Conservation (phyloP, 2,888 invertebrate species). For the Netelia fuscicornis region DNA sequence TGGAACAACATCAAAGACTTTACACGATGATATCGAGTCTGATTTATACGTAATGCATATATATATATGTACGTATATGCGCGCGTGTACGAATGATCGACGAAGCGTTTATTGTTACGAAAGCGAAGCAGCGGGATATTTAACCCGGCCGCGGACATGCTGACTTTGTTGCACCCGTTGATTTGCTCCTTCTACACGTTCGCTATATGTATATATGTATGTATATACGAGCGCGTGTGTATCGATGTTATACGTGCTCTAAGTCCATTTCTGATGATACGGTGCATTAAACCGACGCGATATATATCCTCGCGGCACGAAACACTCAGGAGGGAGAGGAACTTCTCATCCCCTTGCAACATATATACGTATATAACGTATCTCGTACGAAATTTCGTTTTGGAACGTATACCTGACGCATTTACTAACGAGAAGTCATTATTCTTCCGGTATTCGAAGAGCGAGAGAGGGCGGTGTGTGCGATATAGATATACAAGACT, state of each 20-base stretch:
- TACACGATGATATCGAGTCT: constrained; percentile 6
- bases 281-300: constrained; percentile 38
- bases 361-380: neutral
- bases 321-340: neutral
- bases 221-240: neutral
- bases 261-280: constrained; percentile 46
- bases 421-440: constrained; percentile 66
- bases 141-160: constrained; percentile 49
- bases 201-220: constrained; percentile 9
- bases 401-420: constrained; percentile 46
- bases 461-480: neutral
- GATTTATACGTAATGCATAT: neutral
- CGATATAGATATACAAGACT: neutral
- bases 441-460: constrained; percentile 64
- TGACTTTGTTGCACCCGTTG: constrained; percentile 43
- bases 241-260: constrained; percentile 1
- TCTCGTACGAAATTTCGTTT: constrained; percentile 34
- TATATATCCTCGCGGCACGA: constrained; percentile 40
- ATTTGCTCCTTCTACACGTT: constrained; percentile 39
- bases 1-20: neutral
- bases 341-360: neutral
- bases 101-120: constrained; percentile 59
- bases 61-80: neutral
- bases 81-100: constrained; percentile 8
- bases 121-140: constrained; percentile 56